A percentile compares a stretch with the other conserved stretches of the same genome.
These are phyloP conservation scores for Raja brachyura DNA, from an alignment of 2,113 vertebrate genomes.

Conservation along the genomic window DNA sequence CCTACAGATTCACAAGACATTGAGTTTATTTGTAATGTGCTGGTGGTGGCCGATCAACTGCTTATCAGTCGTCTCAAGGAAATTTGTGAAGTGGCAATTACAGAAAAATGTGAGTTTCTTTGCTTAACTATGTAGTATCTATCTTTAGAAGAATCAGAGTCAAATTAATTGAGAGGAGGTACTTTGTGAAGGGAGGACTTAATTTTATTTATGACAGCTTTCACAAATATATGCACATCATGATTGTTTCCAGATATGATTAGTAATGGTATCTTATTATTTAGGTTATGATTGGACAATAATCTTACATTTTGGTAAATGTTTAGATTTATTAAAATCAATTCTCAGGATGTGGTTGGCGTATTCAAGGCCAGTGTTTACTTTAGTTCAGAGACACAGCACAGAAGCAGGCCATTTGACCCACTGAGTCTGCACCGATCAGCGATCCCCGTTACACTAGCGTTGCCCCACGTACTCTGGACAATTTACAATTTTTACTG, in stretches of 20 bases:
- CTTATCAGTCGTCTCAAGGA: conserved; percentile 86
- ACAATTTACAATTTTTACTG: no score
- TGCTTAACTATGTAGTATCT: not conserved
- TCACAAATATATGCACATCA: not conserved
- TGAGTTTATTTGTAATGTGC: conserved; percentile 83
- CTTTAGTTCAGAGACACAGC: no score
- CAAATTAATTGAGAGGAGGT: not conserved
- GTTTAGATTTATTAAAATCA: not conserved
- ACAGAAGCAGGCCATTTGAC: no score
- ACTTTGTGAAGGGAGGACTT: not conserved
- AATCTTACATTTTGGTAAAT: not conserved
- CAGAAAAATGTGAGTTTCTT: conserved; percentile 75
- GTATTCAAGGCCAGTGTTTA: not conserved
- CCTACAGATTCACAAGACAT: conserved; percentile 76
- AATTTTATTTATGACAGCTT: not conserved
- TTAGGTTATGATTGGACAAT: not conserved
- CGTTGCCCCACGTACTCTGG: no score
- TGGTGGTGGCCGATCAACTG: conserved; percentile 91
- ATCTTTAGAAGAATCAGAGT: not conserved
- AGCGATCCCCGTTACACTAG: no score
- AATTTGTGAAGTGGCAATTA: conserved; percentile 87
- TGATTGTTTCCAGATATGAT: not conserved
- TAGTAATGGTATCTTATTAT: not conserved
- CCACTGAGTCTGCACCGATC: no score
- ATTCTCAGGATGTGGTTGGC: not conserved